These are phyloP conservation scores for Hyla sarda DNA, from an alignment of 2,113 vertebrate species.

Conservation along the genomic window DNA sequence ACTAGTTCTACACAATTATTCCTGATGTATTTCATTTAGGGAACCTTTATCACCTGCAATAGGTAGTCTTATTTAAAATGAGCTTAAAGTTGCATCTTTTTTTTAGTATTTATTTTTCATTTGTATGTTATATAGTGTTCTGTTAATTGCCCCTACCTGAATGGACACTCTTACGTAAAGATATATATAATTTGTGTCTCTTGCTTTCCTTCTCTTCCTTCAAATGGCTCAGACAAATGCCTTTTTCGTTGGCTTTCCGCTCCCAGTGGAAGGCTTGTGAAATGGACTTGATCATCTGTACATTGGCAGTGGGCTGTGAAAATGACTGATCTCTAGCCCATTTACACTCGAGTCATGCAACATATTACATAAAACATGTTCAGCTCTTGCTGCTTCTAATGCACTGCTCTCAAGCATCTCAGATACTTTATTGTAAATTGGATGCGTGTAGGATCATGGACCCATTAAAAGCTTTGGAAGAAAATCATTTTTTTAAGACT, in stretches of 20 bases:
- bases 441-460: conserved; percentile 38
- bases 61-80: no score
- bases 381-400: conserved; percentile 45
- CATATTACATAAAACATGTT: conserved; percentile 56
- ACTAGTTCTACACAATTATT: background rate
- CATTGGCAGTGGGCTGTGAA: conserved; percentile 53
- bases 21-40: background rate
- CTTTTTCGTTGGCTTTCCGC: conserved; percentile 3
- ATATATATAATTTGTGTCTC: background rate
- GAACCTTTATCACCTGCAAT: no score
- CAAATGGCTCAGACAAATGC: conserved; percentile 1
- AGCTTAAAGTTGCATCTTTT: no score
- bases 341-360: conserved; percentile 57
- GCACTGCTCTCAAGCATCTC: conserved; percentile 51
- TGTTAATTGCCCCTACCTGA: no score
- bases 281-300: conserved; percentile 50
- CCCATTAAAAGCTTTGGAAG: conserved; percentile 49
- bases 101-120: no score
- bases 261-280: conserved; percentile 48
- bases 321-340: conserved; percentile 56
- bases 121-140: no score
- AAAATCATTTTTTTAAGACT: conserved; percentile 46
- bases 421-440: conserved; percentile 54
- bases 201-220: background rate
- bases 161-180: no score